Conservation (phyloP, 2,797 vertebrate genomes). For the Tachyglossus aculeatus region DNA sequence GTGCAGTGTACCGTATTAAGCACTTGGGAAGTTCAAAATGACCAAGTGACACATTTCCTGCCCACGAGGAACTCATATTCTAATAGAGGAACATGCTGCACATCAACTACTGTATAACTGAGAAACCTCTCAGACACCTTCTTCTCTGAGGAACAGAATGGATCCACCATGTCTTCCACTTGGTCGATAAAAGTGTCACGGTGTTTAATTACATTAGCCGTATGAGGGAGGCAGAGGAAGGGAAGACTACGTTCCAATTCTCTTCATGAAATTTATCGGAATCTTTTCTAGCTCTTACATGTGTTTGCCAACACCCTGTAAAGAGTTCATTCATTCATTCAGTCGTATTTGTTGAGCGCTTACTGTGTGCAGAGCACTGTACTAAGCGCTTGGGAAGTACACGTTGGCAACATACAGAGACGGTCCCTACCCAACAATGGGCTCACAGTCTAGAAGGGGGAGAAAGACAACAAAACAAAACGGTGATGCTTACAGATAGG, state of each 20-base stretch:
- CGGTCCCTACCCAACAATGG: too few relatives aligned
- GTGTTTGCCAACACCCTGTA: not conserved
- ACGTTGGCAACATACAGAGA: too few relatives aligned
- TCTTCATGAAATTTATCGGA: constrained; percentile 1
- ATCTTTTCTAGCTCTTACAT: not conserved
- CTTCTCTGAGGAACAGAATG: not conserved
- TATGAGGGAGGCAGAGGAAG: not conserved
- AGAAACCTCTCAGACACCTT: constrained; percentile 10
- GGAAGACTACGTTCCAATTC: not conserved
- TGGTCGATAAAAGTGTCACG: not conserved
- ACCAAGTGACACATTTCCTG: constrained; percentile 8
- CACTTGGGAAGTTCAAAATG: too few relatives aligned
- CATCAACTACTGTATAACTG: not conserved
- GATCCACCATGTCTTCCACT: not conserved
- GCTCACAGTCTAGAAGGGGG: too few relatives aligned
- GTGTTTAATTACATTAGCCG: not conserved
- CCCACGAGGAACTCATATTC: too few relatives aligned
- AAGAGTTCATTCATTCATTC: too few relatives aligned
- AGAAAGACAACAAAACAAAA: too few relatives aligned
- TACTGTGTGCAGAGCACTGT: too few relatives aligned
- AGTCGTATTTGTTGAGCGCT: too few relatives aligned
- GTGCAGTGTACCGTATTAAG: too few relatives aligned
- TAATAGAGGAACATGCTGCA: not conserved
- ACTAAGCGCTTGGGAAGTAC: too few relatives aligned
- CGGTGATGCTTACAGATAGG: not conserved